These are phyloP conservation scores for Drosophila truncata DNA, from an alignment of 1,140 invertebrate genomes.

Conservation along the genomic window DNA sequence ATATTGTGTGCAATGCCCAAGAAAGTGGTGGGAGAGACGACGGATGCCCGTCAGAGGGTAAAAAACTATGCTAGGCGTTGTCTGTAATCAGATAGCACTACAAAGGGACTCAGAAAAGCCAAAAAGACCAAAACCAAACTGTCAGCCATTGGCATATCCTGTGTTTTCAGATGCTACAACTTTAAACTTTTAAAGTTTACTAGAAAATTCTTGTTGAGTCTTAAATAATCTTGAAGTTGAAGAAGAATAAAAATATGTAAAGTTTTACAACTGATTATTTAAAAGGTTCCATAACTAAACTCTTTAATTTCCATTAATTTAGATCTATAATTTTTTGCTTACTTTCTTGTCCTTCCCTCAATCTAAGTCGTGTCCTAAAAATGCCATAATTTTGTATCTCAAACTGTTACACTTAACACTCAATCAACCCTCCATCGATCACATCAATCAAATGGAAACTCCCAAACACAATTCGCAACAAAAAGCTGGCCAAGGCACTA, in stretches of 20 bases:
- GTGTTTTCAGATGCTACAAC: not conserved
- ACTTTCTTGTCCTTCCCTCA: not conserved
- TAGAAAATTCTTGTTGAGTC: not conserved
- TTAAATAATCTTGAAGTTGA: too few species aligned
- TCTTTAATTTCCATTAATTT: not conserved
- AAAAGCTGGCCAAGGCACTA: conserved; percentile 42
- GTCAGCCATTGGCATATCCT: not conserved
- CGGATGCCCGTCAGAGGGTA: conserved; percentile 6
- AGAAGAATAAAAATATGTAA: too few species aligned
- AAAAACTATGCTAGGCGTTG: conserved; percentile 11
- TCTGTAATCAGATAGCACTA: conserved; percentile 6
- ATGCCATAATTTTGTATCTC: conserved; percentile 24
- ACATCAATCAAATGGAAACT: conserved; percentile 60
- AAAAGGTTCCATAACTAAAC: too few species aligned
- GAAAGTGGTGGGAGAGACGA: not conserved
- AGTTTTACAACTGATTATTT: too few species aligned
- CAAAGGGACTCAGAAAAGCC: conserved; percentile 2
- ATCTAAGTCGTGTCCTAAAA: conserved; percentile 1
- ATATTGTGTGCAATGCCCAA: not conserved
- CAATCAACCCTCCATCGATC: conserved; percentile 56
- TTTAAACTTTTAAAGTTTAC: not conserved
- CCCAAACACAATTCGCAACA: conserved; percentile 42
- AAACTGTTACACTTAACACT: conserved; percentile 57
- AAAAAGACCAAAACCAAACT: not conserved
- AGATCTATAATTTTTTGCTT: not conserved